Base-by-base conservation (phyloP, 2,888 invertebrate species). In the Xestia ashworthii region DNA sequence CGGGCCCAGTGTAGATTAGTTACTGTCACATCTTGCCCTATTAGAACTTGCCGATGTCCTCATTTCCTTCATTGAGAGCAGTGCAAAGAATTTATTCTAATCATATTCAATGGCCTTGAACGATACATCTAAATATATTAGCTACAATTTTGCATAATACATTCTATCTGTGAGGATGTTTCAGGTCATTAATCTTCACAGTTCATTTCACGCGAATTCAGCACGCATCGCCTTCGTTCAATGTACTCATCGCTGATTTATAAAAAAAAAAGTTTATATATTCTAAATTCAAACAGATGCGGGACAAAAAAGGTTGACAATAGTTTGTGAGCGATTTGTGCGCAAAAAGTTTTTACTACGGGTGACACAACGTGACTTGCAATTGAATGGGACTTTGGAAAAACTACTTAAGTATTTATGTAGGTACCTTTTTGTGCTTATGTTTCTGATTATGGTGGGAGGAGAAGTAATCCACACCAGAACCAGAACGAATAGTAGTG, bases 181-280 rank as follows among this genome's bases (percentile, higher is more conserved):
- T 16, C 69, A 55, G 74, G 76, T 71, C 79, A 77, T 76, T 76
- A 60, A 75, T 75, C 82, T 85, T 79, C 58, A 74, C 74, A 71
- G 53, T 64, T 77, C 48, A 76, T 69, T 81, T 74, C 73, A 69
- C 76, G 41, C 55, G 53, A 22, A 83, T 74, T 71, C 50, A 50
- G 32, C 50, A 69, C 74, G 73, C 76, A 53, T 70, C 41, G 65
- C 41, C 62, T n/a, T 67, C 68, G 46, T 67, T 67, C 50, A 55
- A 71, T 60, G 50, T 68, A 64, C 73, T 80, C 66, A 66, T n/a
- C 6, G 46, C 16, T 38, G 44, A 62, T 62, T 46, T 75, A 68
- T 46, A 73, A 68, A 68, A 72, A 73, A n/a, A 73, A 60, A 62
- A 44, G 25, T 53, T 70, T 67, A 25, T 55, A n/a, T 44, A 14